phyloP scores from a whole-genome alignment of 2,113 vertebrate genomes.

The Phoxinus phoxinus region DNA sequence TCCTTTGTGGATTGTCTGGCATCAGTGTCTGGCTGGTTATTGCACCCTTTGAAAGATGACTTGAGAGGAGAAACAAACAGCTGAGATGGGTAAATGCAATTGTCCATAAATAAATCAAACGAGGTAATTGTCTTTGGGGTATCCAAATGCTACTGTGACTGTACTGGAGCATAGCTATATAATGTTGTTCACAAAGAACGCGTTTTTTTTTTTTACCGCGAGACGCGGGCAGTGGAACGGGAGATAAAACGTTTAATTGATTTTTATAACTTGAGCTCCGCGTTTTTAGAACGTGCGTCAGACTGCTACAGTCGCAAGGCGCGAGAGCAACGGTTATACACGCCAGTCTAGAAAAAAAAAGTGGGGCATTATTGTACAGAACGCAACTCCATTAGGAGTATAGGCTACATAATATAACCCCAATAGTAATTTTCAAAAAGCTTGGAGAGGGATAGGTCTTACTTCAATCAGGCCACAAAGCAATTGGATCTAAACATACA shows the following conservation, averaged over 20 bases:
- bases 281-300: too few species aligned
- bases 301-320: too few species aligned
- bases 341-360: background rate
- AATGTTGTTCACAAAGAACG: background rate
- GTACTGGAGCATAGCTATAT: background rate
- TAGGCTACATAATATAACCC: conserved; percentile 42
- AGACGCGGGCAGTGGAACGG: too few species aligned
- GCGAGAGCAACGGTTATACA: too few species aligned
- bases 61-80: conserved; percentile 46
- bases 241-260: too few species aligned
- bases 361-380: background rate
- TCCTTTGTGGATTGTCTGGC: background rate
- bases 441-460: conserved; percentile 30
- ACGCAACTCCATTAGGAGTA: conserved; percentile 34
- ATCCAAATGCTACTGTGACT: background rate
- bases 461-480: conserved; percentile 4
- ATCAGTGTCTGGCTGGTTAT: conserved; percentile 9
- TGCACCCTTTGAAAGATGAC: conserved; percentile 17
- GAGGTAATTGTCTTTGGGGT: conserved; percentile 34
- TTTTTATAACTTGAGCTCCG: too few species aligned
- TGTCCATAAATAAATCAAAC: conserved; percentile 31
- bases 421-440: conserved; percentile 43
- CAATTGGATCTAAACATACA: background rate
- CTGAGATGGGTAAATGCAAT: conserved; percentile 36
- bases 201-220: too few species aligned